Percentiles rank a stretch among this genome's conserved stretches.
These are phyloP conservation scores for Felis catus DNA, from an alignment of 2,113 vertebrate species.

Conservation along the genomic window DNA sequence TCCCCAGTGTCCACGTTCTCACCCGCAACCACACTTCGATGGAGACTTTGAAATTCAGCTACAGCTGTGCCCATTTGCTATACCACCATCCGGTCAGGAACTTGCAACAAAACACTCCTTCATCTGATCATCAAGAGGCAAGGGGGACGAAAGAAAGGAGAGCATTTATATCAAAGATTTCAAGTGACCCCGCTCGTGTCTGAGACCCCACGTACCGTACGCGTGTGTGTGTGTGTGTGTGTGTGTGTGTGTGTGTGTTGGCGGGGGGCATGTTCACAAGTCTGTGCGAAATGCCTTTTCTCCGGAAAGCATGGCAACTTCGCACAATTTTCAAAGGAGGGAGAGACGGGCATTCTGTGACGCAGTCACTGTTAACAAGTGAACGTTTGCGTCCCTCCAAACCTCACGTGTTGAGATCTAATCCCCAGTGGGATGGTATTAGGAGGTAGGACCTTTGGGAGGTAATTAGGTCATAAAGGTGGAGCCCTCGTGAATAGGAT, in stretches of 20 bases:
- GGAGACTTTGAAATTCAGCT: not conserved
- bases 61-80: not conserved
- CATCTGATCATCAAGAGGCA: not conserved
- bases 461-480: not conserved
- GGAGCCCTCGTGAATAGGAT: not conserved
- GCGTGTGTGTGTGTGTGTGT: not conserved
- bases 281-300: not conserved
- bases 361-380: not conserved
- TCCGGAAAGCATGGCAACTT: not conserved
- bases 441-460: not conserved
- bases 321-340: not conserved
- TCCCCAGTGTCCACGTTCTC: not conserved
- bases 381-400: not conserved
- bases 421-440: not conserved
- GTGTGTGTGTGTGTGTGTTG: not conserved
- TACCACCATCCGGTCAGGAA: not conserved
- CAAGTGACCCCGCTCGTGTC: not conserved
- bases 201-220: not conserved
- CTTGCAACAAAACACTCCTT: not conserved
- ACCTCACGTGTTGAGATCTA: not conserved
- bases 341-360: not conserved
- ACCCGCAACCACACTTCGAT: not conserved
- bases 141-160: not conserved
- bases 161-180: not conserved
- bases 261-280: not conserved